Percentiles rank a stretch among this genome's conserved stretches.
Conservation (phyloP, 2,888 invertebrate genomes). For the Cepaea hortensis region DNA sequence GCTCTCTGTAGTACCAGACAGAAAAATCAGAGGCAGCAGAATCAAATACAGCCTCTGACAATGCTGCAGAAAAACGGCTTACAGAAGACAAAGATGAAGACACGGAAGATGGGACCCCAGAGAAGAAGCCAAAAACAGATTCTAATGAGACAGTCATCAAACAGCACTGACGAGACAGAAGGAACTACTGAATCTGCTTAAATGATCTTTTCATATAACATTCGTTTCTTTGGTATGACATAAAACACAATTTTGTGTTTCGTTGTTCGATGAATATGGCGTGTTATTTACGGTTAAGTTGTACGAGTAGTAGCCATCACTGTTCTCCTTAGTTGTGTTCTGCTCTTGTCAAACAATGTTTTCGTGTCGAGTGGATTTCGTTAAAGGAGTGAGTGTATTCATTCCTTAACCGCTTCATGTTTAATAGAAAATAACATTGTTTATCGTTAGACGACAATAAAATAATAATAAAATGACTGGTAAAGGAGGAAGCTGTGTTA, state of each 20-base stretch:
- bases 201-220: neutral
- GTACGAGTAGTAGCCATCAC: slow-evolving; percentile 38
- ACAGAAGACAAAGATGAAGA: slow-evolving; percentile 56
- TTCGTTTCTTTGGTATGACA: neutral
- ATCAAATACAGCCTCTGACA: neutral
- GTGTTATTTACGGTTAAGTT: slow-evolving; percentile 47
- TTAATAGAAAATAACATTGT: slow-evolving; percentile 24
- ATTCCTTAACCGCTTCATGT: slow-evolving; percentile 28
- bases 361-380: too few species aligned
- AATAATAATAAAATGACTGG: too few species aligned
- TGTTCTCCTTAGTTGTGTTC: slow-evolving; percentile 21
- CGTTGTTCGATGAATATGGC: slow-evolving; percentile 17
- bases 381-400: too few species aligned
- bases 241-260: slow-evolving; percentile 18
- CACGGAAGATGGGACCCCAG: slow-evolving; percentile 63
- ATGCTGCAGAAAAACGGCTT: slow-evolving; percentile 55
- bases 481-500: too few species aligned
- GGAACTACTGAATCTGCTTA: slow-evolving; percentile 27
- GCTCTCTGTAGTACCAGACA: too few species aligned
- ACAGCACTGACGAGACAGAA: slow-evolving; percentile 36
- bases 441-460: too few species aligned
- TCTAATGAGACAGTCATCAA: slow-evolving; percentile 37
- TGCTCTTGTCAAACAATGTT: too few species aligned
- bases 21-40: too few species aligned
- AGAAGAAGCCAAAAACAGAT: slow-evolving; percentile 62